Evolutionary conservation across 1,140 invertebrate species (phyloP), one percentile per base, ranked within the genome.

Genomic region (Atopsyche davidsoni): DNA sequence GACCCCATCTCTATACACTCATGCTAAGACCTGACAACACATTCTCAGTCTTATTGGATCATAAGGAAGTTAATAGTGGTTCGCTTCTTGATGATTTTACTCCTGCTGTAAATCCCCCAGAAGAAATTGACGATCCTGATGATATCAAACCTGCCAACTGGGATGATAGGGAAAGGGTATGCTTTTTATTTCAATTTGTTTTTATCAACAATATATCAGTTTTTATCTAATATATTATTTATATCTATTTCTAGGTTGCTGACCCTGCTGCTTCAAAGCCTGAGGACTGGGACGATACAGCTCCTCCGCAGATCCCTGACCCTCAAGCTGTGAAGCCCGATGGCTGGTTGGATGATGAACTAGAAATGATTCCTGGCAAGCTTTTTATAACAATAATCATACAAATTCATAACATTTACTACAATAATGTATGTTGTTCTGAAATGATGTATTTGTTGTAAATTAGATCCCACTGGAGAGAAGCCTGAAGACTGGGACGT

Each of bases 401-500:
- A 28, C 24, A 28, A 28, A n/a, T n/a, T n/a, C 25, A 28, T 28
- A n/a, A 28, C 6, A 28, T 28, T 39, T 39, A 6, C 21, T 39
- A 39, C 36, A 18, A n/a, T n/a, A n/a, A n/a, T n/a, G n/a, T n/a
- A n/a, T n/a, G n/a, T n/a, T n/a, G n/a, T 11, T 43, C n/a, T n/a
- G n/a, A n/a, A n/a, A n/a, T n/a, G n/a, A n/a, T n/a, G n/a, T n/a
- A n/a, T n/a, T n/a, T n/a, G n/a, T n/a, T n/a, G n/a, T n/a, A n/a
- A 10, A 34, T 32, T 51, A 55, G 94, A 98, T 74, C 83, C 90
- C 0, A 80, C 84, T 34, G 88, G 93, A 6, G 70, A 79, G 23
- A 95, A 93, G 73, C 96, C 95, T 0, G 79, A 80, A 1, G 95
- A 98, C 68, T 98, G 96, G 96, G 96, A 99, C 72, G 81, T 87